Evolutionary conservation across 2,888 invertebrate species (phyloP), one percentile per base, ranked within the genome.

Genomic region (Chymomyza fuscimana): DNA sequence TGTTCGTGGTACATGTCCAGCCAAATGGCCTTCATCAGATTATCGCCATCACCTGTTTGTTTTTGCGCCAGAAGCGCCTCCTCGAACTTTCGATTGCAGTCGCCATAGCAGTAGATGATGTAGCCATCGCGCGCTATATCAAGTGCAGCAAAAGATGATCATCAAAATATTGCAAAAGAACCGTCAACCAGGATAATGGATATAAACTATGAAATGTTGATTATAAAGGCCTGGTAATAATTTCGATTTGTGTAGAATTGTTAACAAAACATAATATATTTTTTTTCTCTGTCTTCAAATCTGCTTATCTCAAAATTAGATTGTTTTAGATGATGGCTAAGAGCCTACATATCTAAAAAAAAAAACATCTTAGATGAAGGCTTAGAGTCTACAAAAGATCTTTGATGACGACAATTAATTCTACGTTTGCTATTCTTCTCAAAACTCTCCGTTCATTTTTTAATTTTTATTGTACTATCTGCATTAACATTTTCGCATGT

Each of bases 1-100:
- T 89, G 90, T 79, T 92, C 92, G 72, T 90, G 91, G 90, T 92
- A 92, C 84, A 92, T 91, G 86, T 92, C 91, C 89, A 92, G 90
- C 92, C 92, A 92, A 89, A 92, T 91, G 90, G 92, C 91, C 87
- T 92, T 92, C 92, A 92, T 91, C 88, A 92, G 90, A 85, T 90
- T 90, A 86, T 92, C 92, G 89, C 92, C 91, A 90, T 92, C 92
- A 92, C 92, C 92, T 91, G 91, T 91, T 91, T 91, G 89, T 79
- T 89, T 86, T 79, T 92, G 91, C 79, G 92, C 91, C 81, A 86
- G 79, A 63, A 92, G 83, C 75, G 92, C 92, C 81, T 92, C 92
- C 89, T 92, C 91, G 77, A 89, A 92, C 86, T 92, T 92, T 72
- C 91, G 91, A 89, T 92, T 91, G 85, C 92, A 91, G 87, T 92